Percentiles rank a stretch among this genome's conserved stretches.
Conservation (phyloP, 1,140 invertebrate genomes). For the Trichonephila clavipes region DNA sequence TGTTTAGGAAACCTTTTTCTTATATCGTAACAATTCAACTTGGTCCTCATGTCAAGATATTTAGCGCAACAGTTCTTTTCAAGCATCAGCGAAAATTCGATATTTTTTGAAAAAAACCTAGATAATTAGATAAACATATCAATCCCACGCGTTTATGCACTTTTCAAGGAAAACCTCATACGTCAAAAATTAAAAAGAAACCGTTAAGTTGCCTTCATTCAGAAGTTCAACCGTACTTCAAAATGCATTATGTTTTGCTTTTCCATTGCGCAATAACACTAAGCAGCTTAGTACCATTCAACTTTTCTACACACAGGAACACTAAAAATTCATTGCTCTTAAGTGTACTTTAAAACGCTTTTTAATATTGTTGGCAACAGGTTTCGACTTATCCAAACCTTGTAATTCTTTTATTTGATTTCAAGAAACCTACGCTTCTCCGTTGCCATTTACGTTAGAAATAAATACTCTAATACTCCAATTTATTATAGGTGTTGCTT, state of each 20-base stretch:
- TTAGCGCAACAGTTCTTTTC: too few species aligned
- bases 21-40: too few species aligned
- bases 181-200: not conserved
- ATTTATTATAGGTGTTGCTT: not conserved
- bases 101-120: not conserved
- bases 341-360: not conserved
- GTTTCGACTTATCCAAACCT: not conserved
- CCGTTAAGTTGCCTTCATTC: too few species aligned
- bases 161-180: not conserved
- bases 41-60: too few species aligned
- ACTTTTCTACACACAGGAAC: too few species aligned
- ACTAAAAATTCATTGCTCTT: too few species aligned
- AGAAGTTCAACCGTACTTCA: too few species aligned
- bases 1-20: too few species aligned
- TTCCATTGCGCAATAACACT: too few species aligned
- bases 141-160: not conserved
- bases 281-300: too few species aligned
- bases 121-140: not conserved
- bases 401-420: not conserved
- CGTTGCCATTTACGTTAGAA: not conserved
- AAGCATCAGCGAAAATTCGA: too few species aligned
- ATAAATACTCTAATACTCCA: not conserved
- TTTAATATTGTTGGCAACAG: not conserved
- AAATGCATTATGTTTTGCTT: too few species aligned
- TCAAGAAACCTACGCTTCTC: not conserved